phyloP scores from a whole-genome alignment of 2,888 invertebrate species.

The Drosophila subquinaria region DNA sequence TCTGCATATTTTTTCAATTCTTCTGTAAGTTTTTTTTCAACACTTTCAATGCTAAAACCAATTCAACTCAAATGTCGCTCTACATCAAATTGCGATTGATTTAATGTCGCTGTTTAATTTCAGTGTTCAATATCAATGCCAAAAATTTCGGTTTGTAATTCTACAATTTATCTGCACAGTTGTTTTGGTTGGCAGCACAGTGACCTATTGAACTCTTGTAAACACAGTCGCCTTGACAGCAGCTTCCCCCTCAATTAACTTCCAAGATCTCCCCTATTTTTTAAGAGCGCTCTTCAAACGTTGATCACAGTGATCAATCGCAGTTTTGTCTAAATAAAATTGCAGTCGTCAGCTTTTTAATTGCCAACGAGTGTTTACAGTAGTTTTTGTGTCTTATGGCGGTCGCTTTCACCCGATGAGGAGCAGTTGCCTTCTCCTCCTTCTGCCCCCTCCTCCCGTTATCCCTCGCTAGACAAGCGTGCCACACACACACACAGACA shows the following conservation, averaged over 20 bases:
- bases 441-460: conserved; percentile 32
- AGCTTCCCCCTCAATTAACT: conserved; percentile 3
- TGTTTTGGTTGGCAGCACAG: conserved; percentile 8
- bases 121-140: conserved; percentile 5
- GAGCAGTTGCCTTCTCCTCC: conserved; percentile 22
- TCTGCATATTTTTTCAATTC: too few relatives aligned
- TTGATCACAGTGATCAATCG: conserved; percentile 43
- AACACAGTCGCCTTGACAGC: conserved; percentile 17
- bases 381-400: conserved; percentile 38
- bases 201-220: conserved; percentile 39
- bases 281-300: neutral
- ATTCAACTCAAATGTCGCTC: neutral
- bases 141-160: neutral
- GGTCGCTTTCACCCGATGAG: conserved; percentile 65
- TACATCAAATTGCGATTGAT: neutral
- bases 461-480: conserved; percentile 72
- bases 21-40: too few relatives aligned
- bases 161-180: neutral
- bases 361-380: conserved; percentile 51
- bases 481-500: conserved; percentile 52
- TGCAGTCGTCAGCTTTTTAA: conserved; percentile 55
- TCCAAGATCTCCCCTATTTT: neutral
- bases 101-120: conserved; percentile 5
- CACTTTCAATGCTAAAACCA: neutral
- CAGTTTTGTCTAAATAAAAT: conserved; percentile 46